phyloP scores from a whole-genome alignment of 2,113 vertebrate genomes.

The Herpailurus yagouaroundi region DNA sequence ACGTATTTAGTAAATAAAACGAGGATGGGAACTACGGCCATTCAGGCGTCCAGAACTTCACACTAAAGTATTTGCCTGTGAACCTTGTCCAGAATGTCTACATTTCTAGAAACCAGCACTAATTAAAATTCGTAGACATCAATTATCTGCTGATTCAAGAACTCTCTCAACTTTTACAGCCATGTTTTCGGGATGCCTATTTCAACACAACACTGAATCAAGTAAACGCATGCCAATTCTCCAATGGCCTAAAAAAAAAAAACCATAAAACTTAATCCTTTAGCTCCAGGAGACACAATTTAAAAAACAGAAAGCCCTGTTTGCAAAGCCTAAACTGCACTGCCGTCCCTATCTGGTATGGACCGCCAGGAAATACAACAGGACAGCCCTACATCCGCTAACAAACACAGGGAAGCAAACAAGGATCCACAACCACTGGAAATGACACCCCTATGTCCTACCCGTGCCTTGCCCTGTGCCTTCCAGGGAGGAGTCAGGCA shows the following conservation, averaged over 20 bases:
- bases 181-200: conserved; percentile 38
- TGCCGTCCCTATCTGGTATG: not conserved
- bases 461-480: not conserved
- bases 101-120: conserved; percentile 53
- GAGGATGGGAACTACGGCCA: not conserved
- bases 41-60: not conserved
- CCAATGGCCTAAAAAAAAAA: conserved; percentile 4
- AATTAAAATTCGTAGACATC: conserved; percentile 66
- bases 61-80: not conserved
- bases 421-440: not conserved
- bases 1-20: conserved; percentile 22
- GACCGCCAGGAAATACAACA: no score
- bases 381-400: not conserved
- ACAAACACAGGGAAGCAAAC: not conserved
- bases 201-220: conserved; percentile 56
- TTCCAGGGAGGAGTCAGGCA: not conserved
- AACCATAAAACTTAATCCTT: not conserved
- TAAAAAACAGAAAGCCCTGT: not conserved
- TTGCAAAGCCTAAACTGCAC: not conserved
- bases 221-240: conserved; percentile 64
- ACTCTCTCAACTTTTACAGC: conserved; percentile 58
- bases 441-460: not conserved
- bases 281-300: not conserved
- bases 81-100: conserved; percentile 51
- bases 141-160: conserved; percentile 69